Evolutionary conservation across 2,797 vertebrate species (phyloP), one percentile per base, ranked within the genome.

Genomic region (Tenualosa thibaudeaui): DNA sequence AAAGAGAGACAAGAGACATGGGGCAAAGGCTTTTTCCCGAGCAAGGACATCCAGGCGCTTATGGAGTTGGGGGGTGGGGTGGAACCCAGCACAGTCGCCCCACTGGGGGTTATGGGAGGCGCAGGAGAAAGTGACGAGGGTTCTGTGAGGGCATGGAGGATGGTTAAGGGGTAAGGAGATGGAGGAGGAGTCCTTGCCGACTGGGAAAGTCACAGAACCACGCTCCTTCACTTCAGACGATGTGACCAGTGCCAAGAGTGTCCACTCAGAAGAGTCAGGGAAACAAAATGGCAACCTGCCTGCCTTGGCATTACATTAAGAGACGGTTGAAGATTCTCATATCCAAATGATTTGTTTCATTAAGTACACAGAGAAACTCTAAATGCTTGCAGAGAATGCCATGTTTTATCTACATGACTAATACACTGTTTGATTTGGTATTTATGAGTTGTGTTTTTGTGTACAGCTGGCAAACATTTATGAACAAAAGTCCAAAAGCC

Each of bases 1-100:
- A 89, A 87, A 78, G 90, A 87, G 90, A 89, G 92, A 92, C 89
- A 89, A 92, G 91, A 91, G 86, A 90, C 83, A 91, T 84, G 50
- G 87, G 87, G 83, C 65, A 58, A 46, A 81, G 62, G 81, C 40
- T 43, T 78, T 78, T 43, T 19, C 37, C 40, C 6, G 5, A 46
- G 71, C 71, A 78, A 78, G 71, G 71, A 46, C 71, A 78, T 78
- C 71, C 71, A 78, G 19, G 71, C 71, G 19, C 40, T 78, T 46
- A 19, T 17, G 17, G 71, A 51, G 6, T 51, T 51, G 50, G 50
- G 46, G 50, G 50, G 50, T 51, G 50, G 50, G 7, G 50, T 51
- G 50, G 71, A 40, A 46, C 17, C 37, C 40, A 15, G 71, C 17
- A 9, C 71, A 43, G 19, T 46, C 6, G 71, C 15, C 71, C 71